Base-by-base conservation (phyloP, 2,797 vertebrate species). In the Mormyrops boulengeri region DNA sequence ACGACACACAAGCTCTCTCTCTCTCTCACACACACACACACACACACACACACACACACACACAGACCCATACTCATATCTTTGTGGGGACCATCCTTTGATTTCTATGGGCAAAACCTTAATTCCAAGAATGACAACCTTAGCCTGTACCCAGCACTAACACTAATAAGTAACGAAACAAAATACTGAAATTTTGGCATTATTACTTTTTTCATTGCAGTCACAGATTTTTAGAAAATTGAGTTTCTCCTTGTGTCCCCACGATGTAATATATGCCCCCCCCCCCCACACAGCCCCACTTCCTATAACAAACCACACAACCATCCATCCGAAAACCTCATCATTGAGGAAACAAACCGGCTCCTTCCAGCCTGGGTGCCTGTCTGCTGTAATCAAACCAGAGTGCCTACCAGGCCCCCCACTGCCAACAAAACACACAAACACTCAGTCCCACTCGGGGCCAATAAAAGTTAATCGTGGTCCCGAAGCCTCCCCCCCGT, bases 391-490 rank as follows among this genome's bases (percentile, higher is more conserved):
- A 62, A 88, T 44, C 52, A 57, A 89, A 80, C 55, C 77, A 26
- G 1, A 26, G 82, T 11, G n/a, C 41, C 41, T 50, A 50, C 47
- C 41, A 85, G 41, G 49, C 47, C 47, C 41, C 41, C 82, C 82
- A 50, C 19, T 11, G 3, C 41, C 41, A 50, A 90, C 89, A 88
- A 90, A 90, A 92, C 88, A 92, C 88, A 88, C 88, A 52, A 77
- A 77, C 69, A 77, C 38, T 41, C 34, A 41, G 26, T 34, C 62
- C 62, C 62, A 69, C 62, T 69, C 26, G 62, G 62, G 69, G 69
- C 69, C 38, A 77, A 77, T 77, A 77, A 77, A 77, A 77, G 34
- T 41, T 77, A 77, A 38, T 77, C 69, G 34, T 38, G 34, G 34
- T 66, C 26, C 62, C 6, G 19, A 60, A 22, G n/a, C 57, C n/a